Base-by-base conservation (phyloP, 2,888 invertebrate genomes). In the Acanthosepion esculentum region DNA sequence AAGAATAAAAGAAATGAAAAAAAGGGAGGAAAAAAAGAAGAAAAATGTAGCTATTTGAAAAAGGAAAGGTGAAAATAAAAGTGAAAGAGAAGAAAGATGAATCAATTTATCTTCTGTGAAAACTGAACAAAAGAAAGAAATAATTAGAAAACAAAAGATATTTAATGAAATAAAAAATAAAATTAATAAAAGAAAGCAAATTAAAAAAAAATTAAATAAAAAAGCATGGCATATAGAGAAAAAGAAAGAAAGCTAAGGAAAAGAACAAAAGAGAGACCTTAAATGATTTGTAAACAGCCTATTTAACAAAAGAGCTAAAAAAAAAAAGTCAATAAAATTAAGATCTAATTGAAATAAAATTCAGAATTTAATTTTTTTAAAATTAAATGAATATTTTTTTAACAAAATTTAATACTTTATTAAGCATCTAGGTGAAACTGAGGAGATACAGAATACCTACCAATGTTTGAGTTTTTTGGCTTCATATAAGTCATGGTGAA, bases 391-490 rank as follows among this genome's bases (percentile, higher is more conserved):
- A 59, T 23, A 20, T 12, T 50, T 50, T 50, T 12, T 50, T 50
- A 59, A 59, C 10, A 10, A 78, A 15, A n/a, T 15, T n/a, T 78
- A 78, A 78, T 26, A 50, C 26, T 48, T 48, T 48, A 50, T 92
- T 93, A 93, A 93, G 93, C 48, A 20, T n/a, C 93, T 93, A 93
- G n/a, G 26, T 5, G 48, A 93, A 93, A 93, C 50, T 50, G 50
- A 53, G 50, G 53, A 48, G n/a, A 50, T 53, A 48, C 50, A 48
- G 53, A 50, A 93, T 93, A 93, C 93, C 93, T 93, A 93, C 93
- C 93, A 93, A 48, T 78, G 78, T 33, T 33, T 78, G 78, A 92
- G 92, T 48, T n/a, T 41, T 93, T 53, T 50, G n/a, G 50, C 26
- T 48, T 53, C 92, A 41, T 29, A 92, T 48, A n/a, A 93, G 26